Conservation (phyloP, 2,888 invertebrate species). For the Ditula angustiorana region DNA sequence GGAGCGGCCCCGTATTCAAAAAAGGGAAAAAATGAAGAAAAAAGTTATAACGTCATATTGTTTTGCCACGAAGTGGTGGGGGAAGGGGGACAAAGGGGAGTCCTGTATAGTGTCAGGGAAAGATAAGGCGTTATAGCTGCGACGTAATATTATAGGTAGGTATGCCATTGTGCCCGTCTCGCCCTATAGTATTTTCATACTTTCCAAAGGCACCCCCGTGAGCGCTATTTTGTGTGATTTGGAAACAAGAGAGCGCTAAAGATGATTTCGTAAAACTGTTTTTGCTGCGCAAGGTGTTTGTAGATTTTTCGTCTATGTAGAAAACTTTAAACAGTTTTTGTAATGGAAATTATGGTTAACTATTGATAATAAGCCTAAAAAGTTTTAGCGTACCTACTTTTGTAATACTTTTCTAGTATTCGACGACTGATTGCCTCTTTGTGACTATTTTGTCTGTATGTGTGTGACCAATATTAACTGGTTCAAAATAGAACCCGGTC, state of each 20-base stretch:
- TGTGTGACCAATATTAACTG: no score
- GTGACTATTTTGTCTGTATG: no score
- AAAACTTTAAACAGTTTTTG: background rate
- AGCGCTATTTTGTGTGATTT: conserved; percentile 46
- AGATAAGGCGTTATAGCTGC: conserved; percentile 76
- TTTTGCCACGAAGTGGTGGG: conserved; percentile 79
- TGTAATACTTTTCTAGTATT: no score
- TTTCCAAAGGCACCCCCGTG: conserved; percentile 65
- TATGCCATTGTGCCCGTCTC: conserved; percentile 64
- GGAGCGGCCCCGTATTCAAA: conserved; percentile 78
- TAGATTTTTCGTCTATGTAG: background rate
- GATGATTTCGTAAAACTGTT: conserved; percentile 32
- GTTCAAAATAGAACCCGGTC: no score
- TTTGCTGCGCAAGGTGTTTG: conserved; percentile 4
- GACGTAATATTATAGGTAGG: conserved; percentile 58
- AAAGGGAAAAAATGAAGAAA: conserved; percentile 81
- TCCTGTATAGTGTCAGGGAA: conserved; percentile 76
- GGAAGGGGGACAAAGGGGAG: conserved; percentile 58
- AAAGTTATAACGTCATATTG: conserved; percentile 86
- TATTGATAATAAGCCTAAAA: no score
- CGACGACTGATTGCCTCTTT: no score
- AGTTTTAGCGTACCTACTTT: no score
- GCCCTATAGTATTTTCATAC: conserved; percentile 70
- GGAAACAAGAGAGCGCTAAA: conserved; percentile 31
- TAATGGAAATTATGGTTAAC: no score